Percentiles rank a stretch among this genome's conserved stretches.
phyloP scores from a whole-genome alignment of 2,797 vertebrate species.

The Onychomys torridus region DNA sequence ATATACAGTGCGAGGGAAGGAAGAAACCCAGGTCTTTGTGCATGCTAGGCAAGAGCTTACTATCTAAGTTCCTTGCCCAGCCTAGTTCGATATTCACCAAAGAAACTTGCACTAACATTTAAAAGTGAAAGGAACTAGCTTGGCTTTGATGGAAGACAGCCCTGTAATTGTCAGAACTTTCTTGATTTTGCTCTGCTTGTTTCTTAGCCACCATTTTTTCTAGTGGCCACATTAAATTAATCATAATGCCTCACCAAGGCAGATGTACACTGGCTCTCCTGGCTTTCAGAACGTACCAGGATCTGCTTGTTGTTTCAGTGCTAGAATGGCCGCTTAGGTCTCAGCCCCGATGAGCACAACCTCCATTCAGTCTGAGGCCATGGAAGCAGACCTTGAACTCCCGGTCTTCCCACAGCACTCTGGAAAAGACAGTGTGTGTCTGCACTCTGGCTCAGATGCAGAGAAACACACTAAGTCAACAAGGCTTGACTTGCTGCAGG shows the following conservation, averaged over 20 bases:
- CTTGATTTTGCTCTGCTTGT: background rate
- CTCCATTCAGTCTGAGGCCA: background rate
- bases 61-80: background rate
- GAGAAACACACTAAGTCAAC: background rate
- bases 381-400: background rate
- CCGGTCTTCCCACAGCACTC: rapidly evolving
- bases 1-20: background rate
- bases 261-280: background rate
- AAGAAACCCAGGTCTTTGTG: background rate
- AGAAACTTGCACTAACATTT: background rate
- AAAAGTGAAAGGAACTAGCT: background rate
- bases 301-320: background rate
- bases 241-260: background rate
- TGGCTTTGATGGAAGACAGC: background rate
- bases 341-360: background rate
- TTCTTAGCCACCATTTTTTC: background rate
- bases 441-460: too few species aligned
- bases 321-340: background rate
- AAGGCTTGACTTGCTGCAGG: background rate
- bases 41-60: too few species aligned
- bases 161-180: background rate
- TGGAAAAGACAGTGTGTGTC: background rate
- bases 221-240: background rate
- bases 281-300: background rate
- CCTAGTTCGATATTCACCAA: background rate